Evolutionary conservation across 2,888 invertebrate genomes (phyloP).

Genomic region (Caenorhabditis virilis): DNA sequence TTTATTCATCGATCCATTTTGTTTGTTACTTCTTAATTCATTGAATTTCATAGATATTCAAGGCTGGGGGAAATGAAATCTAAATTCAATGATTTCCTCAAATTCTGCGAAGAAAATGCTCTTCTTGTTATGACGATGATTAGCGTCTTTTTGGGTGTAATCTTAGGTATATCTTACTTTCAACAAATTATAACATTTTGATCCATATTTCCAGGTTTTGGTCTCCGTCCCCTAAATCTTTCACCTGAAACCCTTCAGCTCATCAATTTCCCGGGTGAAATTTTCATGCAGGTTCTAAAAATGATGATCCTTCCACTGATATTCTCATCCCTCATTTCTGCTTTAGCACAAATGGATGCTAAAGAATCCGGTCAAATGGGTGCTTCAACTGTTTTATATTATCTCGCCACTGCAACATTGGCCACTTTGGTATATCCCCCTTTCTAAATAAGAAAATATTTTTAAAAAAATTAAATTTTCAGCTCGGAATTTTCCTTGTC

Average conservation of each 20-base stretch:
- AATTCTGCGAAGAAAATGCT: slow-evolving; percentile 46
- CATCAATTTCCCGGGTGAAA: slow-evolving; percentile 86
- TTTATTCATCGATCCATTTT: no score
- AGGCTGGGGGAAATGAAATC: neutral
- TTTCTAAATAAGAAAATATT: neutral
- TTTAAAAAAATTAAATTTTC: slow-evolving; percentile 9
- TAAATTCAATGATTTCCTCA: slow-evolving; percentile 11
- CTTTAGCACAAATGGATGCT: slow-evolving; percentile 68
- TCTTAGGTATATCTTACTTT: slow-evolving; percentile 9
- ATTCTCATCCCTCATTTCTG: slow-evolving; percentile 81
- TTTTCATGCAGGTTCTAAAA: slow-evolving; percentile 86
- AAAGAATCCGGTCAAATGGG: slow-evolving; percentile 73
- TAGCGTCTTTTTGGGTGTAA: slow-evolving; percentile 48
- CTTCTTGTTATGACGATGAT: slow-evolving; percentile 52
- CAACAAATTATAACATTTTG: neutral
- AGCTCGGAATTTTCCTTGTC: slow-evolving; percentile 75
- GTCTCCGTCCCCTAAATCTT: slow-evolving; percentile 74
- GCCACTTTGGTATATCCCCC: slow-evolving; percentile 73
- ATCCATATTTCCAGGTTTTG: slow-evolving; percentile 61
- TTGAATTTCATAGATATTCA: no score
- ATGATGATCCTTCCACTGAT: slow-evolving; percentile 87
- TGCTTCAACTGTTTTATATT: slow-evolving; percentile 75
- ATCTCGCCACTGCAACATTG: slow-evolving; percentile 75
- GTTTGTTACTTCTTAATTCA: no score
- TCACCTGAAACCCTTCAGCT: slow-evolving; percentile 73